Conservation (phyloP, 1,140 invertebrate species). For the Sarcophaga bullata region DNA sequence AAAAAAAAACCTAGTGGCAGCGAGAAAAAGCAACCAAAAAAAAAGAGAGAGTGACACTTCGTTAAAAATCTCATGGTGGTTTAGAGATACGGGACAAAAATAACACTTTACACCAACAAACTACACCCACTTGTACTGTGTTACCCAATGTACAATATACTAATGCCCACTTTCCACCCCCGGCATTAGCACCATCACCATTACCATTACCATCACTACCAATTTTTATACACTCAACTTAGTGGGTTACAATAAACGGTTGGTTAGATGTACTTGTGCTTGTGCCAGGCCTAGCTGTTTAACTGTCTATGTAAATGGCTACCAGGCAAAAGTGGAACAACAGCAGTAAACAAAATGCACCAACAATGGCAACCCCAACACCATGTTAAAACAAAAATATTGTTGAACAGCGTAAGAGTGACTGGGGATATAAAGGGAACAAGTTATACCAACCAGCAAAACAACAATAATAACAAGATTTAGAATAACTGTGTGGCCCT, state of each 20-base stretch:
- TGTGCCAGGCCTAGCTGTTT: slow-evolving; percentile 29
- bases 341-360: neutral
- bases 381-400: too few relatives aligned
- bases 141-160: neutral
- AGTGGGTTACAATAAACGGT: slow-evolving; percentile 21
- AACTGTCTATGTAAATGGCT: slow-evolving; percentile 41
- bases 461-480: too few relatives aligned
- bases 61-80: slow-evolving; percentile 13
- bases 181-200: too few relatives aligned
- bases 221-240: neutral
- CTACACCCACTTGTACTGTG: neutral
- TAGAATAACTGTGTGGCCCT: neutral
- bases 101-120: neutral
- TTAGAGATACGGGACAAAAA: slow-evolving; percentile 2
- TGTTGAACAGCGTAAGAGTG: too few relatives aligned
- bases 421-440: too few relatives aligned
- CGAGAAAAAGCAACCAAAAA: slow-evolving; percentile 20
- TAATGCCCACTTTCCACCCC: too few relatives aligned
- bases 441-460: neutral
- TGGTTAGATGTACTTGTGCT: neutral
- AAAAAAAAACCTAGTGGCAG: too few relatives aligned
- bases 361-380: neutral
- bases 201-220: neutral
- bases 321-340: slow-evolving; percentile 28
- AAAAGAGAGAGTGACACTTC: neutral